Percentiles rank a stretch among this genome's conserved stretches.
Evolutionary conservation across 2,113 vertebrate genomes (phyloP).

Genomic region (Panthera uncia): DNA sequence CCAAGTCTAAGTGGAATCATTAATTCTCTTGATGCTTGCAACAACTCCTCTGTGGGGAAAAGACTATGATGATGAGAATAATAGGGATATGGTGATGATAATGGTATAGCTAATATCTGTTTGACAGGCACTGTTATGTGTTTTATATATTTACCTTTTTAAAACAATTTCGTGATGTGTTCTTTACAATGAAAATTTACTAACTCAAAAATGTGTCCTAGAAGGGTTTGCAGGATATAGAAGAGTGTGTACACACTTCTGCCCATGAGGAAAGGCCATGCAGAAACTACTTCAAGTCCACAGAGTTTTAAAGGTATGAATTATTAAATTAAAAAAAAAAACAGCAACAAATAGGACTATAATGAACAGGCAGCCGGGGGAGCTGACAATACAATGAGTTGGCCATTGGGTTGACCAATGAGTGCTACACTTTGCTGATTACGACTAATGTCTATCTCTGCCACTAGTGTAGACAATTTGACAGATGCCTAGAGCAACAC

Average conservation of each 20-base stretch:
- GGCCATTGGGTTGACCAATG: background rate
- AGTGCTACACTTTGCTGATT: background rate
- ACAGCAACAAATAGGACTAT: background rate
- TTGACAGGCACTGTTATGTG: background rate
- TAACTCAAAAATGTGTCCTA: background rate
- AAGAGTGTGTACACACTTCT: background rate
- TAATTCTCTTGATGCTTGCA: background rate
- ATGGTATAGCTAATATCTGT: background rate
- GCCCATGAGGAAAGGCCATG: background rate
- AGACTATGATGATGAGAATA: background rate
- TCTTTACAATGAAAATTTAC: constrained; percentile 19
- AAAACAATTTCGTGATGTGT: background rate
- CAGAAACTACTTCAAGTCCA: background rate
- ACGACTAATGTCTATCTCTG: background rate
- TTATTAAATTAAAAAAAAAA: background rate
- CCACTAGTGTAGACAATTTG: background rate
- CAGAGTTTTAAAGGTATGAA: background rate
- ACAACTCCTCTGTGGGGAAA: background rate
- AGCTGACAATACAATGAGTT: background rate
- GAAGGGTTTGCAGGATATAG: background rate
- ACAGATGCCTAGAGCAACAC: background rate
- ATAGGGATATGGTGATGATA: background rate
- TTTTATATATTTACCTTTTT: background rate
- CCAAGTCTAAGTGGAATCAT: background rate
- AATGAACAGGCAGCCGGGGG: background rate